A percentile compares a stretch with the other conserved stretches of the same genome.
Evolutionary conservation across 2,888 invertebrate genomes (phyloP).

Genomic region (Yponomeuta malinellus): DNA sequence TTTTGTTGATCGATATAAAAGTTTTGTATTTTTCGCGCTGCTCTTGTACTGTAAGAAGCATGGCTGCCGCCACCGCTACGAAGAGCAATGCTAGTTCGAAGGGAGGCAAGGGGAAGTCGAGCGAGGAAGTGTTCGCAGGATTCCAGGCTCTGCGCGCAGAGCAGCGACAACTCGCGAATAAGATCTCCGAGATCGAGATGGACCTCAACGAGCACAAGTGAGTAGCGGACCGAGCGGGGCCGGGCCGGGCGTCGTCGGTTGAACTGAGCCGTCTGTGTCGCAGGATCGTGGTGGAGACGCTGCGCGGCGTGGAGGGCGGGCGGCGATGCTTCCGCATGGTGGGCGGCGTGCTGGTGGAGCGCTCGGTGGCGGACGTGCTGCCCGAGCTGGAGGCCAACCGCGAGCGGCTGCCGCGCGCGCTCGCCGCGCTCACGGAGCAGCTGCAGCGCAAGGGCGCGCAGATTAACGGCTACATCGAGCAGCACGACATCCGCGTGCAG

Average conservation of each 20-base stretch:
- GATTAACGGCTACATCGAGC: conserved; percentile 93
- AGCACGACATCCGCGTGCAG: conserved; percentile 90
- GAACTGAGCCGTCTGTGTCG: not conserved
- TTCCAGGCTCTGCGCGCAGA: conserved; percentile 92
- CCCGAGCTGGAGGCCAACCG: conserved; percentile 88
- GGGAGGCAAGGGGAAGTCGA: conserved; percentile 63
- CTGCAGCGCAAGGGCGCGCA: conserved; percentile 90
- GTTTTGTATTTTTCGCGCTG: not conserved
- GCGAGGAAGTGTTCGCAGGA: conserved; percentile 89
- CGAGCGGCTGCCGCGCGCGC: conserved; percentile 86
- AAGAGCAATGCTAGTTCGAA: conserved; percentile 34
- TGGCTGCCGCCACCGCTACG: conserved; percentile 21
- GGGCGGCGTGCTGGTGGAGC: conserved; percentile 94
- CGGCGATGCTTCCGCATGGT: conserved; percentile 95
- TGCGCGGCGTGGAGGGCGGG: conserved; percentile 87
- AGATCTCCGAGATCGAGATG: conserved; percentile 94
- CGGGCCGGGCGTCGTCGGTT: not conserved
- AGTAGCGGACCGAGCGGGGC: conserved; percentile 33
- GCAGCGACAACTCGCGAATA: conserved; percentile 89
- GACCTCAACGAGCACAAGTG: conserved; percentile 98
- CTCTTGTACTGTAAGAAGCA: conserved; percentile 2
- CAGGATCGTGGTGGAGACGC: conserved; percentile 95
- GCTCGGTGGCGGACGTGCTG: conserved; percentile 92
- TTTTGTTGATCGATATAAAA: not conserved
- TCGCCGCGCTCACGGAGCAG: conserved; percentile 86